Conservation (phyloP, 2,888 invertebrate species). For the Ganaspis brasiliensis region DNA sequence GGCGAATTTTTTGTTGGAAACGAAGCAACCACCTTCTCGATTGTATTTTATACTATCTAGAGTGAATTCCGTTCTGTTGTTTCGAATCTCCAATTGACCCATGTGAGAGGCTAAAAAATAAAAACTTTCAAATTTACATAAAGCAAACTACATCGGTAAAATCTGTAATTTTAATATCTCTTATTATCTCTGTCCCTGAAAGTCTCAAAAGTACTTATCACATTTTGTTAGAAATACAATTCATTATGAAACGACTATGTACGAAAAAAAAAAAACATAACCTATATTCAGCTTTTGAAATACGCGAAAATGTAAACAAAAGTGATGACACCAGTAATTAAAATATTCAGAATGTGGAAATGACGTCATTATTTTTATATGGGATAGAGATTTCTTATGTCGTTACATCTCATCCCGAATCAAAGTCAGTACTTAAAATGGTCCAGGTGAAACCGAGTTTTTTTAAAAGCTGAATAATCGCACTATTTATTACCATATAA, state of each 20-base stretch:
- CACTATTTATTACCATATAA: slow-evolving; percentile 43
- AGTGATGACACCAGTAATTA: not conserved
- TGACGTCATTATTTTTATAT: slow-evolving; percentile 12
- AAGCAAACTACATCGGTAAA: too few relatives aligned
- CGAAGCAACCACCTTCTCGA: slow-evolving; percentile 84
- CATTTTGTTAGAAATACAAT: too few relatives aligned
- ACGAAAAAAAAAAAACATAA: too few relatives aligned
- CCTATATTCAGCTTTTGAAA: too few relatives aligned
- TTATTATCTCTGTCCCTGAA: too few relatives aligned
- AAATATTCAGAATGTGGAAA: not conserved
- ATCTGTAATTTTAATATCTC: too few relatives aligned
- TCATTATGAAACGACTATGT: too few relatives aligned
- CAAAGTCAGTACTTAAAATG: not conserved
- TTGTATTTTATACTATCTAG: slow-evolving; percentile 83
- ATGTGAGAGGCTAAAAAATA: slow-evolving; percentile 19
- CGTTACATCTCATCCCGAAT: not conserved
- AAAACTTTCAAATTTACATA: not conserved
- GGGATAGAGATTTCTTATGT: not conserved
- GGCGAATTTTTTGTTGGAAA: slow-evolving; percentile 83
- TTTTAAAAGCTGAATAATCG: not conserved
- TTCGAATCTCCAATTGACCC: slow-evolving; percentile 50
- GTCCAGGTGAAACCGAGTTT: slow-evolving; percentile 3
- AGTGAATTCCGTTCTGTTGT: slow-evolving; percentile 81
- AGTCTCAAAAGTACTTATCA: too few relatives aligned
- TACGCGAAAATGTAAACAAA: too few relatives aligned